Percentiles rank a stretch among this genome's conserved stretches.
phyloP scores from a whole-genome alignment of 1,140 invertebrate species.

The Steinernema khuongi region DNA sequence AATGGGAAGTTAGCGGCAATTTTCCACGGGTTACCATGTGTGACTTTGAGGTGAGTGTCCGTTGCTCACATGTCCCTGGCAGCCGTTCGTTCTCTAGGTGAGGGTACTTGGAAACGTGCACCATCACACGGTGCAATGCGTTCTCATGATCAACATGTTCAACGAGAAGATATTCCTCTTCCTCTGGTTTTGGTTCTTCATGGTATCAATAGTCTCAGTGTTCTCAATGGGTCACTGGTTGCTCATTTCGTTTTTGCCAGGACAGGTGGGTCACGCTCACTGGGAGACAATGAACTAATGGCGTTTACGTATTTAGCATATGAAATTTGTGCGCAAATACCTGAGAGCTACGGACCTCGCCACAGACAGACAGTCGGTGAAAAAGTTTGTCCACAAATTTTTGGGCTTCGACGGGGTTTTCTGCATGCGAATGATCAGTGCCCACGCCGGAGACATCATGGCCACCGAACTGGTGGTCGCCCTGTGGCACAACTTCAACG shows the following conservation, averaged over 20 bases:
- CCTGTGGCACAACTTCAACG: conserved; percentile 61
- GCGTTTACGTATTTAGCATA: conserved; percentile 45
- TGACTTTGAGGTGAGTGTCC: conserved; percentile 63
- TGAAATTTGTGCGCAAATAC: conserved; percentile 58
- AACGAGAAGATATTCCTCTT: conserved; percentile 66
- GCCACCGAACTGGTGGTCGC: conserved; percentile 63
- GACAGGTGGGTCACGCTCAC: conserved; percentile 45
- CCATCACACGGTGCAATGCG: conserved; percentile 62
- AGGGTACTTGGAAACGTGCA: conserved; percentile 58
- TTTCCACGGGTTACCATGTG: conserved; percentile 64
- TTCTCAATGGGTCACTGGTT: conserved; percentile 59
- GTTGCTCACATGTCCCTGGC: conserved; percentile 54
- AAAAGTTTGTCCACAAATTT: conserved; percentile 62
- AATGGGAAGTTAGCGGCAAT: conserved; percentile 60
- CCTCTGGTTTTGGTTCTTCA: conserved; percentile 65
- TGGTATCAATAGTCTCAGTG: conserved; percentile 61
- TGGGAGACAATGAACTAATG: not conserved
- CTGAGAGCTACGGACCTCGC: conserved; percentile 57
- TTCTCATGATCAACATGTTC: conserved; percentile 64
- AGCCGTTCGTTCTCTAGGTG: conserved; percentile 39
- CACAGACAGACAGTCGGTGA: conserved; percentile 56
- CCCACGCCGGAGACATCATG: conserved; percentile 64
- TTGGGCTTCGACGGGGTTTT: conserved; percentile 62
- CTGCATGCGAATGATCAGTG: conserved; percentile 60
- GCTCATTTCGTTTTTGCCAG: conserved; percentile 57